These are phyloP conservation scores for Numida meleagris DNA, from an alignment of 2,113 vertebrate genomes.

Conservation along the genomic window DNA sequence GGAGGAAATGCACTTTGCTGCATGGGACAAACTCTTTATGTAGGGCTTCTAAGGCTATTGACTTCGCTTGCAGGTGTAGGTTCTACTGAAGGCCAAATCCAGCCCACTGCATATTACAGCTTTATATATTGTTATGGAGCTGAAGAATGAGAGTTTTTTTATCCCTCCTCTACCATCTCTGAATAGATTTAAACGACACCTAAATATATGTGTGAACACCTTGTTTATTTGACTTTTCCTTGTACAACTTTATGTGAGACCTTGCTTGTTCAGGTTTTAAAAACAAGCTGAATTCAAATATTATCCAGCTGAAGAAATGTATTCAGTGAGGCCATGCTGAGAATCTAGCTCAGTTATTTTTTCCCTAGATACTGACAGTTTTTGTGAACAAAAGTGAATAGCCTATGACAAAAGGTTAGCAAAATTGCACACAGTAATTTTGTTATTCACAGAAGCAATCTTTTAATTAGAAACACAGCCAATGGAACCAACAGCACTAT, in stretches of 20 bases:
- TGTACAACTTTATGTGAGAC: neutral
- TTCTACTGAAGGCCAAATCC: neutral
- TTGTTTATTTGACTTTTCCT: neutral
- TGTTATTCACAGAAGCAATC: constrained; percentile 33
- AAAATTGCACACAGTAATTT: neutral
- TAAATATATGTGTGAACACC: neutral
- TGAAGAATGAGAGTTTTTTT: neutral
- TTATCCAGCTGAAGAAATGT: neutral
- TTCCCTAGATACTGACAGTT: neutral
- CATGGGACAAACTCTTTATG: neutral
- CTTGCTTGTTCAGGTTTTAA: neutral
- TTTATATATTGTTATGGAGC: neutral
- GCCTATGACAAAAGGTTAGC: neutral
- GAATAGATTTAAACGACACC: neutral
- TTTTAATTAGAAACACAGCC: constrained; percentile 56
- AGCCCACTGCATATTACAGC: neutral
- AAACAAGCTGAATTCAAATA: neutral
- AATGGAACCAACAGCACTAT: constrained; percentile 23
- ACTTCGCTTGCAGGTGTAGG: neutral
- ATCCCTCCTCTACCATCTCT: neutral
- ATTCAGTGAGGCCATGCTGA: neutral
- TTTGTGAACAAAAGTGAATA: neutral
- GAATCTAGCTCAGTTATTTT: neutral
- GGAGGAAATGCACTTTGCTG: neutral
- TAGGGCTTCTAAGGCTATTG: neutral